Percentiles rank a stretch among this genome's conserved stretches.
Conservation (phyloP, 2,113 vertebrate species). For the Apodemus sylvaticus region DNA sequence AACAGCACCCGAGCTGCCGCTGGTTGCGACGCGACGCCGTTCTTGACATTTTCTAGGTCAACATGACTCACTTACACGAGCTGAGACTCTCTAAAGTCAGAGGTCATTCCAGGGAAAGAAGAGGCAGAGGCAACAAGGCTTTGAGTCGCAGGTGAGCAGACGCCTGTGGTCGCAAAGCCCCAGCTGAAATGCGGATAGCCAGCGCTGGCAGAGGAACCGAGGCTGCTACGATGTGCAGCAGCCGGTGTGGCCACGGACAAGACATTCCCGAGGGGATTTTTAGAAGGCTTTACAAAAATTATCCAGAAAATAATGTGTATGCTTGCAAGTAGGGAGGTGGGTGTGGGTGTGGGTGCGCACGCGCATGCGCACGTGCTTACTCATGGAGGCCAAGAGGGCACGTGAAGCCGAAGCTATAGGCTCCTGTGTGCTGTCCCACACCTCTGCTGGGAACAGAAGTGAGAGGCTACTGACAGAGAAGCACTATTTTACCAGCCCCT, state of each 20-base stretch:
- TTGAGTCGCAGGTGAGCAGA: background rate
- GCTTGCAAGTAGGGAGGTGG: background rate
- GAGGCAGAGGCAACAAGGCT: background rate
- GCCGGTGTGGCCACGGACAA: background rate
- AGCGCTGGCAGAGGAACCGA: background rate
- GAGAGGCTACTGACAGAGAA: too few relatives aligned
- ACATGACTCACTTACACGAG: background rate
- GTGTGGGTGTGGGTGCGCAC: background rate
- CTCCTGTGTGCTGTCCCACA: background rate
- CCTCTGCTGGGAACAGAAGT: background rate
- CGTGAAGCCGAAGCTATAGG: background rate
- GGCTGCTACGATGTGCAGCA: background rate
- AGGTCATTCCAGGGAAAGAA: background rate
- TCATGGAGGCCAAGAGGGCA: background rate
- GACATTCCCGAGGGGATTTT: background rate
- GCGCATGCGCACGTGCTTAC: background rate
- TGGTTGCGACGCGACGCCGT: background rate
- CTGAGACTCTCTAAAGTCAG: background rate
- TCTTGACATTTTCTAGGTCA: background rate
- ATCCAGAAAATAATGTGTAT: background rate
- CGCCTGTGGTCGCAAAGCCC: background rate
- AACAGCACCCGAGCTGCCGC: background rate
- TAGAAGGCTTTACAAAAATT: background rate
- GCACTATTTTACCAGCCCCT: background rate
- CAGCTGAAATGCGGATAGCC: background rate